Percentiles rank a stretch among this genome's conserved stretches.
Conservation (phyloP, 2,888 invertebrate species). For the Nephrotoma guestfalica region DNA sequence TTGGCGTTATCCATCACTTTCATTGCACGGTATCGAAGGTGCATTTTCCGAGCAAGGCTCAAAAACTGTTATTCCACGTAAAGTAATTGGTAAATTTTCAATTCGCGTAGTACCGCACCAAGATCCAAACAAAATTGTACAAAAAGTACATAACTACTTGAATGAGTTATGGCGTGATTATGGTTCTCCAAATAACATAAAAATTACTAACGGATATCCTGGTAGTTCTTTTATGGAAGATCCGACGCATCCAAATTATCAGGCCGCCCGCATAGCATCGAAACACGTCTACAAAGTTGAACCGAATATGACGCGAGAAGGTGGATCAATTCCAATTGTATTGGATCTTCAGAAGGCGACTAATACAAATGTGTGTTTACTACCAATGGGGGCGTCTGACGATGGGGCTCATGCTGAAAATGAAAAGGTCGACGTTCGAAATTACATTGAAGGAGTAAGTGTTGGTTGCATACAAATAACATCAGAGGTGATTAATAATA, state of each 20-base stretch:
- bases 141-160: slow-evolving; percentile 62
- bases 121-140: slow-evolving; percentile 66
- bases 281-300: slow-evolving; percentile 72
- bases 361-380: slow-evolving; percentile 80
- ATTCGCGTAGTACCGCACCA: slow-evolving; percentile 94
- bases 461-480: neutral
- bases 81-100: slow-evolving; percentile 94
- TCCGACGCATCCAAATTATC: slow-evolving; percentile 82
- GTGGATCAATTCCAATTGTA: slow-evolving; percentile 95
- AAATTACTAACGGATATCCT: slow-evolving; percentile 46
- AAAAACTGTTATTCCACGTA: slow-evolving; percentile 89
- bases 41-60: slow-evolving; percentile 90
- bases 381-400: slow-evolving; percentile 85
- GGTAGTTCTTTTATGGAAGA: slow-evolving; percentile 90
- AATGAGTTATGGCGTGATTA: slow-evolving; percentile 63
- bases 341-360: slow-evolving; percentile 85
- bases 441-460: slow-evolving; percentile 88
- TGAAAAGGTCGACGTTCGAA: slow-evolving; percentile 85
- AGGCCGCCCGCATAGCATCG: slow-evolving; percentile 71
- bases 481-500: too few relatives aligned
- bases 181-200: slow-evolving; percentile 75
- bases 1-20: slow-evolving; percentile 89
- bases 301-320: slow-evolving; percentile 92
- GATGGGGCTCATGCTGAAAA: slow-evolving; percentile 99
- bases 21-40: slow-evolving; percentile 90